phyloP scores from a whole-genome alignment of 2,113 vertebrate genomes.

The Callithrix jacchus region DNA sequence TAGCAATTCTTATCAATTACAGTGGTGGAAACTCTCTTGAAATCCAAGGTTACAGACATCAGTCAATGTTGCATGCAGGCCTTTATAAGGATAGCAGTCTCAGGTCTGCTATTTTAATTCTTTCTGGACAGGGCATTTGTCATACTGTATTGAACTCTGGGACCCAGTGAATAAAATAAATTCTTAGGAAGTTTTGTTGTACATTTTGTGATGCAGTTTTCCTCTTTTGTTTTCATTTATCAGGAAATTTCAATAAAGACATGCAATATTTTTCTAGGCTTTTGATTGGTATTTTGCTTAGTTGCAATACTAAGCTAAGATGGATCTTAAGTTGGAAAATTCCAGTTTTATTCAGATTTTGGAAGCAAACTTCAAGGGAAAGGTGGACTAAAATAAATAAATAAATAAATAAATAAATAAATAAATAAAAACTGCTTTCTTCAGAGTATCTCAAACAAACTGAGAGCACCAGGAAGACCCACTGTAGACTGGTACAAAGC shows the following conservation, averaged over 20 bases:
- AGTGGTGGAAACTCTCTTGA: background rate
- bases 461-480: background rate
- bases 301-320: background rate
- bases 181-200: background rate
- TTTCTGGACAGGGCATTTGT: background rate
- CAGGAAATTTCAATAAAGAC: background rate
- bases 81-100: background rate
- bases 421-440: background rate
- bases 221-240: background rate
- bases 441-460: background rate
- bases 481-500: background rate
- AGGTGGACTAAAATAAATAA: background rate
- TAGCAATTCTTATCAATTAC: background rate
- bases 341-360: background rate
- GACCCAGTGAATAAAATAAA: background rate
- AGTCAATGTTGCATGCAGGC: background rate
- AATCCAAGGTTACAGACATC: background rate
- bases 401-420: background rate
- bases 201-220: background rate
- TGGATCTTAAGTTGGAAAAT: background rate
- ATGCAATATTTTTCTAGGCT: background rate
- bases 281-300: background rate
- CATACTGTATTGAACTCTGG: background rate
- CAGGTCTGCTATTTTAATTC: background rate
- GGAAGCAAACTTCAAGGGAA: background rate